Percentiles rank a stretch among this genome's conserved stretches.
phyloP scores from a whole-genome alignment of 92 coral and sea anemone species.

The Parazoanthus swiftii region DNA sequence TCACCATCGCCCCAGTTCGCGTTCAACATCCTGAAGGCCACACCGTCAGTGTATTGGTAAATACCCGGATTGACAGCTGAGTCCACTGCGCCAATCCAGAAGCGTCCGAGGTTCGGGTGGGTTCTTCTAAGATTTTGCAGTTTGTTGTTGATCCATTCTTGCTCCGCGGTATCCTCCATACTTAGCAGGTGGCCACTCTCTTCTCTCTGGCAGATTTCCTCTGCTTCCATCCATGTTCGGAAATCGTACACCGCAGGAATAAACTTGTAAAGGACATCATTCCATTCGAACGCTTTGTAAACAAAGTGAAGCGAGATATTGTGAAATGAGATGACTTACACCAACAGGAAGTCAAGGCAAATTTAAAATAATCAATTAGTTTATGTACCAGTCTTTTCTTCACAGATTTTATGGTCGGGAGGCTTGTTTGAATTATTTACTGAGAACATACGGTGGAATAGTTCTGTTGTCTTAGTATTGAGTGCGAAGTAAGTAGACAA shows the following conservation, averaged over 20 bases:
- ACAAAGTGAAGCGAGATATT: neutral
- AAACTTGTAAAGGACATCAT: constrained; percentile 18
- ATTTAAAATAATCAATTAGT: too few relatives aligned
- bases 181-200: constrained; percentile 17
- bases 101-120: neutral
- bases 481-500: too few relatives aligned
- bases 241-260: constrained; percentile 9
- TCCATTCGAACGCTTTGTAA: constrained; percentile 4
- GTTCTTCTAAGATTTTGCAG: neutral
- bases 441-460: too few relatives aligned
- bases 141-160: constrained; percentile 14
- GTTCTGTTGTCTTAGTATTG: too few relatives aligned
- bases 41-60: constrained; percentile 12
- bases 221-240: constrained; percentile 27
- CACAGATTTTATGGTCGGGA: too few relatives aligned
- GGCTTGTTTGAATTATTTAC: too few relatives aligned
- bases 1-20: constrained; percentile 35
- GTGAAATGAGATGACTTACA: neutral
- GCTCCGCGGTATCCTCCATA: neutral
- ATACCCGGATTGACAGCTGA: neutral
- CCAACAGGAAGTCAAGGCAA: neutral
- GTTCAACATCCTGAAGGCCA: neutral
- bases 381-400: too few relatives aligned
- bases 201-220: constrained; percentile 16
- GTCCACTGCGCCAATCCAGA: constrained; percentile 31